phyloP scores from a whole-genome alignment of 2,797 vertebrate genomes.

The Hipposideros larvatus region DNA sequence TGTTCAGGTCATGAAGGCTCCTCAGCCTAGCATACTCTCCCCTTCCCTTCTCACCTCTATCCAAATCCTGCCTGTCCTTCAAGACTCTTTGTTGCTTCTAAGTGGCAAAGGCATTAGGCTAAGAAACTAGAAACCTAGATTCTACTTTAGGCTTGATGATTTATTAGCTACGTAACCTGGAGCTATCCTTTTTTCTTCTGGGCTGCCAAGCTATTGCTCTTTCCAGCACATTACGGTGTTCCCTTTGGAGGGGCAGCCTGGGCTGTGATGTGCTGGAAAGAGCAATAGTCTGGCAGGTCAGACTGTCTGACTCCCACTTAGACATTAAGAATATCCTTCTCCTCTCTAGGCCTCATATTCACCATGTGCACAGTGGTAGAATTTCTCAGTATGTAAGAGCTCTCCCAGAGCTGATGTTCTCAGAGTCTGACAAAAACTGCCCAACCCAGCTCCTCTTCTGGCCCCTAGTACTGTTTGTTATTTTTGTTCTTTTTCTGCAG shows the following conservation, averaged over 20 bases:
- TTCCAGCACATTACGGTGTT: background rate
- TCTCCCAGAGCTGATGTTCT: background rate
- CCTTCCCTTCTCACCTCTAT: background rate
- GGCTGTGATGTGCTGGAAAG: background rate
- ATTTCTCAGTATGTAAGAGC: background rate
- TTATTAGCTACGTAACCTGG: background rate
- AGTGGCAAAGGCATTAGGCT: background rate
- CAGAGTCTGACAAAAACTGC: background rate
- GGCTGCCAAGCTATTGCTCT: background rate
- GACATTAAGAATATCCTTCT: background rate
- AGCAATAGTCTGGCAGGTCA: background rate
- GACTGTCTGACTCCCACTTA: background rate
- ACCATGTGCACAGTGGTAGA: background rate
- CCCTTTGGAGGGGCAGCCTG: background rate
- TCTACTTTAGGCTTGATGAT: background rate
- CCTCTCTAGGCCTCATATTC: background rate
- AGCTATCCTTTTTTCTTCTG: background rate
- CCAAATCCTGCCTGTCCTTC: background rate
- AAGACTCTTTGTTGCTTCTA: background rate
- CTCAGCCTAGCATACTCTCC: background rate
- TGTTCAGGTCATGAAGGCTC: background rate
- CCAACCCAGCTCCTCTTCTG: background rate
- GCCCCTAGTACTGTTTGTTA: background rate
- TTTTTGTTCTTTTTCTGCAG: background rate
- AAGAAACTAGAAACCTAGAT: background rate